A percentile compares a stretch with the other conserved stretches of the same genome.
phyloP scores from a whole-genome alignment of 1,140 invertebrate species.

The Euwallacea similis region DNA sequence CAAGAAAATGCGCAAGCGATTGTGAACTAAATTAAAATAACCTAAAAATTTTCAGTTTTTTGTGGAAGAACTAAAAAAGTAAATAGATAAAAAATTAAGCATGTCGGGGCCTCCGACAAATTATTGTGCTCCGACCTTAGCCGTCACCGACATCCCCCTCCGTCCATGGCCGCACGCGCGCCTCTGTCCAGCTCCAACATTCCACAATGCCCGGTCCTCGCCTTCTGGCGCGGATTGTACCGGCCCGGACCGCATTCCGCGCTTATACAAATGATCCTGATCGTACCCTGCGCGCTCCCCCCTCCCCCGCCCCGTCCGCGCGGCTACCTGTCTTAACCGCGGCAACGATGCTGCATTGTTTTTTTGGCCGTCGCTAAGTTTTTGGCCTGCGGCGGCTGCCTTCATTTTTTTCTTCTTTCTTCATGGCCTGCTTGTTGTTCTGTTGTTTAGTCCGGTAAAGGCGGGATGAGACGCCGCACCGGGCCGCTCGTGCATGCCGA shows the following conservation, averaged over 20 bases:
- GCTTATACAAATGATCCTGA: slow-evolving; percentile 51
- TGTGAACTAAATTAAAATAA: too few species aligned
- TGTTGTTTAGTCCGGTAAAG: slow-evolving; percentile 6
- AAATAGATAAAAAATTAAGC: too few species aligned
- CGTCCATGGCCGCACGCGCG: slow-evolving; percentile 8
- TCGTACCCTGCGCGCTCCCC: slow-evolving; percentile 36
- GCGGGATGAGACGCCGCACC: too few species aligned
- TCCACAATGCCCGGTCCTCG: slow-evolving; percentile 40
- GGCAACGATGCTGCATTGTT: slow-evolving; percentile 39
- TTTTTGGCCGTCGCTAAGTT: slow-evolving; percentile 42
- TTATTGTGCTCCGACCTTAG: too few species aligned
- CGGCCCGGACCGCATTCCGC: slow-evolving; percentile 49
- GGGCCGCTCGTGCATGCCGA: too few species aligned
- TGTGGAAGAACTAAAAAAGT: too few species aligned
- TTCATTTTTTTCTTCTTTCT: slow-evolving; percentile 29
- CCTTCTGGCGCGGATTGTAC: slow-evolving; percentile 47
- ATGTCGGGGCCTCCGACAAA: too few species aligned
- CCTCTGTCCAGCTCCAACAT: slow-evolving; percentile 29
- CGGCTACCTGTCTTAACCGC: slow-evolving; percentile 51
- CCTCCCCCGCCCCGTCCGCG: slow-evolving; percentile 35
- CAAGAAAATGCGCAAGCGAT: too few species aligned
- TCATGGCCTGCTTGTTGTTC: not conserved
- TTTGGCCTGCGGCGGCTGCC: slow-evolving; percentile 42
- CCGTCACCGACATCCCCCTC: not conserved
- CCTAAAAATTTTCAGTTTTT: too few species aligned